These are phyloP conservation scores for Coccyzus lansbergi DNA, from an alignment of 2,797 vertebrate genomes.

Conservation along the genomic window DNA sequence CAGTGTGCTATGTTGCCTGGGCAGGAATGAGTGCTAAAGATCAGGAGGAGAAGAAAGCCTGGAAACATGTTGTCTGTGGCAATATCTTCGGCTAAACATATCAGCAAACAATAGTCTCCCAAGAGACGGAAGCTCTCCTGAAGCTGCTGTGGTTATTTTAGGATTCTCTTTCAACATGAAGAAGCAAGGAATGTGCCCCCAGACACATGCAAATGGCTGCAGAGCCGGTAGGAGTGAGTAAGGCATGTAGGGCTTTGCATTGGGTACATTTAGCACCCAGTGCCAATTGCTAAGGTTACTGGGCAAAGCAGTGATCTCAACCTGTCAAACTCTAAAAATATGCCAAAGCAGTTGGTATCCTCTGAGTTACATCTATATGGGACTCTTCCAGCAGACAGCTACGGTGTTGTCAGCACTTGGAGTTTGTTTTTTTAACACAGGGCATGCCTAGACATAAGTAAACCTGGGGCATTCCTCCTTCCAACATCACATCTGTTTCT, in stretches of 20 bases:
- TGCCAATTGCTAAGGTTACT: constrained; percentile 64
- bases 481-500: constrained; percentile 62
- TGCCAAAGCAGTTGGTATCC: constrained; percentile 20
- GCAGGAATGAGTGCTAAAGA: constrained; percentile 46
- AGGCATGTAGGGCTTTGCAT: background rate
- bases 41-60: constrained; percentile 49
- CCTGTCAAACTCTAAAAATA: background rate
- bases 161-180: constrained; percentile 58
- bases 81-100: constrained; percentile 63
- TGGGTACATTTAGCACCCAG: background rate
- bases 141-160: constrained; percentile 59
- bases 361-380: background rate
- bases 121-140: constrained; percentile 63
- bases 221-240: constrained; percentile 15
- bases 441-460: constrained; percentile 68
- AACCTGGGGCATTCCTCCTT: constrained; percentile 60
- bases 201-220: constrained; percentile 47
- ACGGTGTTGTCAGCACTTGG: background rate
- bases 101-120: constrained; percentile 70
- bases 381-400: constrained; percentile 53
- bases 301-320: constrained; percentile 49
- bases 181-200: constrained; percentile 53
- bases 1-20: constrained; percentile 18
- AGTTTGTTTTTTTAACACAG: constrained; percentile 18
- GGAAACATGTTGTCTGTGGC: constrained; percentile 62